A percentile compares a stretch with the other conserved stretches of the same genome.
Evolutionary conservation across 1,140 invertebrate genomes (phyloP).

Genomic region (Kradibia gibbosae): DNA sequence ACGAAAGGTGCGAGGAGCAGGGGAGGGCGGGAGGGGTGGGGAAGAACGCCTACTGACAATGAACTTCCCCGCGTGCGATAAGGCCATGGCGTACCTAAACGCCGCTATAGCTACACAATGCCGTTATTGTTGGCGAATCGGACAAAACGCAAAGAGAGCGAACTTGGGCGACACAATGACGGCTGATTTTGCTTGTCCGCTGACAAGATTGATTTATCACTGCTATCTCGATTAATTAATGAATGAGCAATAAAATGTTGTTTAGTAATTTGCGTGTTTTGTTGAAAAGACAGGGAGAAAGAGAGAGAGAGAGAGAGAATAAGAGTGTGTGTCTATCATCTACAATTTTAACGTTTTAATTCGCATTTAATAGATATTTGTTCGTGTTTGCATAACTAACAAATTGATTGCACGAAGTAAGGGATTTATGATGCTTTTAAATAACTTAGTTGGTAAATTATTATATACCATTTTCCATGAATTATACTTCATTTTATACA

Average conservation of each 20-base stretch:
- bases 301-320: not conserved
- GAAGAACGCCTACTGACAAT: constrained; percentile 12
- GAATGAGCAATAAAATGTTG: not conserved
- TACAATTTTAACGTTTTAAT: not conserved
- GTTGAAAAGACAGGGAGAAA: no score
- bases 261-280: no score
- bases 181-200: not conserved
- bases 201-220: constrained; percentile 13
- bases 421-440: not conserved
- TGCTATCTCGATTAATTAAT: not conserved
- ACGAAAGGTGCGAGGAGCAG: not conserved
- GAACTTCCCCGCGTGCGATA: constrained; percentile 15
- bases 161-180: not conserved
- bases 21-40: no score
- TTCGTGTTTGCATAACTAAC: not conserved
- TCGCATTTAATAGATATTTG: not conserved
- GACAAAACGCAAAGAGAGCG: not conserved
- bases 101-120: not conserved
- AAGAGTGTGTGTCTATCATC: not conserved
- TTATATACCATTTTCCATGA: no score
- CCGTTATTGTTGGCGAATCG: constrained; percentile 29
- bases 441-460: not conserved
- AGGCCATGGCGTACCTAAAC: not conserved
- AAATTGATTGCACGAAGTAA: not conserved
- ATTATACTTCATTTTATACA: no score